Base-by-base conservation (phyloP, 2,113 vertebrate genomes). In the Engystomops pustulosus region DNA sequence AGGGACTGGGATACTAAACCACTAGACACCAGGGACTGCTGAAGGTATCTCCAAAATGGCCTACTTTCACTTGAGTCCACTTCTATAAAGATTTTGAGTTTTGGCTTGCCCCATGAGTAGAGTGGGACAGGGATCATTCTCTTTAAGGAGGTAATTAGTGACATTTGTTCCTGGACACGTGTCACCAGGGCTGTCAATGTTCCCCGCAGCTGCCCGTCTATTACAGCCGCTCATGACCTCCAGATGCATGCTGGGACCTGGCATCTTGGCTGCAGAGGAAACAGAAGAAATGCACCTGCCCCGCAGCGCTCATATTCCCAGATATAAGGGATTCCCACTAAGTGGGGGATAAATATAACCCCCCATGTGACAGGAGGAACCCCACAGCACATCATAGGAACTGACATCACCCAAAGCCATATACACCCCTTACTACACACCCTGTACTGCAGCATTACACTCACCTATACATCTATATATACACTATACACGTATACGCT, bases 211-310 rank as follows among this genome's bases (percentile, higher is more conserved):
- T 78, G 51, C n/a, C 27, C 2, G 11, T 14, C 10, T 20, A 17
- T 30, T 4, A 23, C 74, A 38, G 30, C 74, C 10, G 45, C 34
- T 41, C 47, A 20, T 76, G 72, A 76, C 72, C 30, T 7, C 45
- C 72, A 3, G 17, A 2, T 71, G 69, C 47, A n/a, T 75, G 10
- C 11, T 75, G 74, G 49, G 30, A 20, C 18, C 18, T 38, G 74
- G 72, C 49, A 55, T 23, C 20, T 6, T n/a, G 0, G 7, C 2
- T 36, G 30, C 25, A 55, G 18, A 76, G 72, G 74, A 58, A 36
- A 36, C 71, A 75, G 44, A 75, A 18, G 71, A 32, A 6, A 51
- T 6, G 49, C 74, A 58, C 74, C 74, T 77, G 74, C 49, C 51
- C 3, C 2, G 6, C 1, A 20, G 10, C 30, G 15, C 30, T 58